phyloP scores from a whole-genome alignment of 2,888 invertebrate species.

The Petrolisthes manimaculis region DNA sequence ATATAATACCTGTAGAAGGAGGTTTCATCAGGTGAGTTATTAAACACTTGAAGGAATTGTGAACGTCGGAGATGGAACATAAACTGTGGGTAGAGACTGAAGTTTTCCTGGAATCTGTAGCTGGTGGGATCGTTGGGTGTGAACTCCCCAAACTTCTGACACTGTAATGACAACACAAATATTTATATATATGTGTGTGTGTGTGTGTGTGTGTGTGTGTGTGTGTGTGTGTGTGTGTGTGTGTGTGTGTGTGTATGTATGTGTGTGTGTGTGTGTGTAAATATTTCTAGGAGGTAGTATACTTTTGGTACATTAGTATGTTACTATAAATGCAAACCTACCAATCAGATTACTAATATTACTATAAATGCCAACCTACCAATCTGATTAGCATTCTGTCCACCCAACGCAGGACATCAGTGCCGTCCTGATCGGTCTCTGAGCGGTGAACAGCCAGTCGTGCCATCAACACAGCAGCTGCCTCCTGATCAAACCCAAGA shows the following conservation, averaged over 20 bases:
- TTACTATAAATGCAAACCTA: neutral
- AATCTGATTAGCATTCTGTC: constrained; percentile 97
- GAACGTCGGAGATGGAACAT: constrained; percentile 99
- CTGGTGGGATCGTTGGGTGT: constrained; percentile 97
- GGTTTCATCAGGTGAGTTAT: constrained; percentile 99
- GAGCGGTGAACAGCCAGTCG: constrained; percentile 96
- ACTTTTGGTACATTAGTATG: neutral
- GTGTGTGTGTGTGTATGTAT: no score
- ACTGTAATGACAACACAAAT: constrained; percentile 74
- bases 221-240: no score
- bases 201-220: no score
- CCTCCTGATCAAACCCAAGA: constrained; percentile 97
- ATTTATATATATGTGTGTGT: no score
- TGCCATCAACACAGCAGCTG: constrained; percentile 97
- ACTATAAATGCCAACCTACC: constrained; percentile 73
- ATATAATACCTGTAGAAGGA: constrained; percentile 87
- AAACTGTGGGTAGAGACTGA: constrained; percentile 98
- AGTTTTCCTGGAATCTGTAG: constrained; percentile 95
- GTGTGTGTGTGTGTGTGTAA: no score
- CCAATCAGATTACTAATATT: neutral
- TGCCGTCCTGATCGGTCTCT: constrained; percentile 90
- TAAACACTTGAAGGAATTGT: constrained; percentile 99
- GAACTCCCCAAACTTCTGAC: constrained; percentile 99
- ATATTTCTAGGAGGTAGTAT: no score
- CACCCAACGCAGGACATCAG: constrained; percentile 98